Evolutionary conservation across 2,888 invertebrate genomes (phyloP).

Genomic region (Podabrus alpinus): DNA sequence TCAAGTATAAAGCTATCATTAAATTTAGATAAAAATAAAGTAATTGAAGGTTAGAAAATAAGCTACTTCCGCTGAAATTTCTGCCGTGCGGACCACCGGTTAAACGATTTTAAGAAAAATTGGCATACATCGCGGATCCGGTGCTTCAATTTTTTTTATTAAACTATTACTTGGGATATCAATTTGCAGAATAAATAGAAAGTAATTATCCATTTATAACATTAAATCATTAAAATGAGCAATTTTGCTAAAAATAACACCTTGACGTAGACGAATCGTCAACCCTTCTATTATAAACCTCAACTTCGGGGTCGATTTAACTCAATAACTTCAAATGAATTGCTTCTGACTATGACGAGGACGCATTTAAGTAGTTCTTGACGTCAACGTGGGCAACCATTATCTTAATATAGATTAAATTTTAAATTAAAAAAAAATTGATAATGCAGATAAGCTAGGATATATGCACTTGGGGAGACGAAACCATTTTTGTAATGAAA

Average conservation of each 20-base stretch:
- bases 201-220: neutral
- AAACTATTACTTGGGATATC: neutral
- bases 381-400: neutral
- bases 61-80: neutral
- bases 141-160: neutral
- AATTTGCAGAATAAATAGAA: neutral
- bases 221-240: neutral
- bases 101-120: neutral
- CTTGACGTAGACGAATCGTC: neutral
- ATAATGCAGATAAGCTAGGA: neutral
- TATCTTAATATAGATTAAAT: neutral
- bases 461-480: neutral
- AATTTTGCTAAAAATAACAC: neutral
- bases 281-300: neutral
- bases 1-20: neutral
- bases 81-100: neutral
- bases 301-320: neutral
- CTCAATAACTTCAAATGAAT: slow-evolving; percentile 3
- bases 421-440: slow-evolving; percentile 1
- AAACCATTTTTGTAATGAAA: neutral
- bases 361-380: neutral
- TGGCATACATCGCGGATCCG: neutral
- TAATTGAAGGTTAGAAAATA: neutral
- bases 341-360: neutral
- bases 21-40: neutral